Evolutionary conservation across 2,797 vertebrate genomes (phyloP), one percentile per base, ranked within the genome.

Genomic region (Sebastes trivittatus): DNA sequence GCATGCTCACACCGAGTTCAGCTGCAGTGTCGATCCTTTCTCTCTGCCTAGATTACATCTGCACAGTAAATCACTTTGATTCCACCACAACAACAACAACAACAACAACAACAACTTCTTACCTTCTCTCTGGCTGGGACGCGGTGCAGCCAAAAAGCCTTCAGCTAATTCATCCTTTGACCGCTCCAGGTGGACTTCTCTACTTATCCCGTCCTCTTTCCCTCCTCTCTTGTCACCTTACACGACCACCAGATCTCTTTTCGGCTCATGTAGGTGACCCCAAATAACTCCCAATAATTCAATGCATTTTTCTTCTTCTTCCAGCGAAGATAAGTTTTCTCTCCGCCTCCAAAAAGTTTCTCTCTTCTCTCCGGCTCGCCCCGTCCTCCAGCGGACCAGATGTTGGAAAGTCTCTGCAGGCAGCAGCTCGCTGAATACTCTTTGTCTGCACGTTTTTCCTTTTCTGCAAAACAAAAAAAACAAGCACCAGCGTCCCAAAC

Each of bases 141-240:
- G 46, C 74, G 78, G 79, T 68, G 89, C 87, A 88, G 81, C 79
- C 77, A 62, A 92, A 52, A 34, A 36, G 34, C 72, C 66, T 75
- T 11, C 6, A 84, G 85, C 86, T 93, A 93, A 92, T 92, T 94
- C 95, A 95, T 96, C 83, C 88, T 95, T 84, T 63, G 81, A 22
- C 73, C 86, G 78, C 77, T 83, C 77, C 90, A 85, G 91, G 86
- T 91, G 91, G 88, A 88, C 90, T 79, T 80, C 34, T 83, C 80
- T 69, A 77, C 87, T 74, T 70, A 36, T 36, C 34, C 34, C 34
- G 34, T 36, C 34, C 34, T 36, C 34, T 36, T 36, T 11, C 34
- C 58, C 75, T 81, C 77, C 77, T 58, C 80, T 80, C 64, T 66
- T 55, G 52, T 81, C 78, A 71, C 78, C 83, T 82, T 22, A 49